Evolutionary conservation across 2,888 invertebrate genomes (phyloP), one percentile per base, ranked within the genome.

Genomic region (Polydrusus cervinus): DNA sequence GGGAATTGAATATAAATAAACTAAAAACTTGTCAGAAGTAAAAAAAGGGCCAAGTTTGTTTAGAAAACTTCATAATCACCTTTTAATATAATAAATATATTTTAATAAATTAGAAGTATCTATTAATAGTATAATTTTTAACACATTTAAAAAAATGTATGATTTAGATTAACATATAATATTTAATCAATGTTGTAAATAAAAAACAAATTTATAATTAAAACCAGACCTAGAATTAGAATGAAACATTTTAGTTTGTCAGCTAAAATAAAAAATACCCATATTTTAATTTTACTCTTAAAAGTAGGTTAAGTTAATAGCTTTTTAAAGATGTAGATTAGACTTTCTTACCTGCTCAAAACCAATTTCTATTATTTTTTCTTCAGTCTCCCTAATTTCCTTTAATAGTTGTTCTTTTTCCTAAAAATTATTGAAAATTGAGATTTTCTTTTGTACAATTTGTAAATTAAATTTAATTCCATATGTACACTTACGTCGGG

Each of bases 361-460:
- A 51, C 87, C 87, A 60, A 86, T 82, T 60, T 81, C 79, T 65
- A 87, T 81, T 62, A 87, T 87, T 66, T 85, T 82, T 75, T 85
- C 83, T 78, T 87, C 85, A n/a, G 85, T 84, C 72, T 83, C 81
- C 71, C 82, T 80, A 62, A 87, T 82, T 78, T 84, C 82, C 61
- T 83, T 82, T 78, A 85, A 84, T 25, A 87, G 70, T 69, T 71
- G 30, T 34, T 85, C 83, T 47, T 81, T 79, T 79, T 84, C 84
- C 87, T 87, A 77, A 45, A 79, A 78, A 76, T 13, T 25, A 34
- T 9, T 20, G 30, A 34, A 64, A 55, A 47, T n/a, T 14, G n/a
- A 47, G 16, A 8, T 8, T 65, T 65, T 6, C 34, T 51, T 62
- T 60, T 47, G 10, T n/a, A 45, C 45, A 11, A 13, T 13, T 11